A percentile compares a stretch with the other conserved stretches of the same genome.
These are phyloP conservation scores for Aleadryas rufinucha DNA, from an alignment of 2,113 vertebrate species.

Conservation along the genomic window DNA sequence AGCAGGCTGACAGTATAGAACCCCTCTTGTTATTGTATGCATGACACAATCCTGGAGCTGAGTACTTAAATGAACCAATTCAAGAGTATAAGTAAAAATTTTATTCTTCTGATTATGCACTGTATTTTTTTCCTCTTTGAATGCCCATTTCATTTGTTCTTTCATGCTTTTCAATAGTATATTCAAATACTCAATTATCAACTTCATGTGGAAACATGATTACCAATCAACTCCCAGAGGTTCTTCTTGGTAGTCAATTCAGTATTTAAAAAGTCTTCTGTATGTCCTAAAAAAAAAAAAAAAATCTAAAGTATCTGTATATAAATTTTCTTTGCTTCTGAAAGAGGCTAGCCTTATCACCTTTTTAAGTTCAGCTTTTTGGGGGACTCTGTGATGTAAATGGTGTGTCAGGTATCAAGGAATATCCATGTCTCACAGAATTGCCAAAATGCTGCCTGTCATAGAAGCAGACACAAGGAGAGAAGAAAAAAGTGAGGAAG, in stretches of 20 bases:
- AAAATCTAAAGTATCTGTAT: not conserved
- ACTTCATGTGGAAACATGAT: not conserved
- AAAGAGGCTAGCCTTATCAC: accelerated
- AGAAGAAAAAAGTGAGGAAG: not conserved
- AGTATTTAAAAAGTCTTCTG: not conserved
- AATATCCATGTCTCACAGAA: not conserved
- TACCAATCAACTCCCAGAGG: not conserved
- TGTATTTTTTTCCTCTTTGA: not conserved
- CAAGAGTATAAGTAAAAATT: not conserved
- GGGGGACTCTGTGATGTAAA: not conserved
- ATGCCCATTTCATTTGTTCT: not conserved
- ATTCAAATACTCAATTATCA: not conserved
- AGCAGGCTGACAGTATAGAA: not conserved
- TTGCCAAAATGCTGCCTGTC: not conserved
- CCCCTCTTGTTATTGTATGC: not conserved
- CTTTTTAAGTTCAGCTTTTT: not conserved
- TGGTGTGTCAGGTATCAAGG: not conserved
- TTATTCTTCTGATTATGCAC: not conserved
- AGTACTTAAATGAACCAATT: not conserved
- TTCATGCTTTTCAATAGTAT: not conserved
- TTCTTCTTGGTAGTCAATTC: not conserved
- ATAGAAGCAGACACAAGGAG: not conserved
- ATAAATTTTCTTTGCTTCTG: not conserved
- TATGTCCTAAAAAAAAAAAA: not conserved
- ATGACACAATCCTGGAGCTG: not conserved